Conservation (phyloP, 2,113 vertebrate species). For the Ibidorhyncha struthersii region DNA sequence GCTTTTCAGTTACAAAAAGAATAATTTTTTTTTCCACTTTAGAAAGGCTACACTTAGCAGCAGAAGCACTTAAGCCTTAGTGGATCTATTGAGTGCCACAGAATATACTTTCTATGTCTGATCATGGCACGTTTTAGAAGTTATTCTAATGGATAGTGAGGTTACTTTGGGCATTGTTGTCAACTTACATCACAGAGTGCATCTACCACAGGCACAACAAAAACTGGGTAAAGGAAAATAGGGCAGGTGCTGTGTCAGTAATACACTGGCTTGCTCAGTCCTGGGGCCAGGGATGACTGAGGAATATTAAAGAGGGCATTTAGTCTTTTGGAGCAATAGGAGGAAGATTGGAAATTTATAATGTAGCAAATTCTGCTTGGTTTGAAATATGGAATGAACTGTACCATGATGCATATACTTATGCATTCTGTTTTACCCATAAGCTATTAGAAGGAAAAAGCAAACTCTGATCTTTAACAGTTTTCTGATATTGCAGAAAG, state of each 20-base stretch:
- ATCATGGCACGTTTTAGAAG: conserved; percentile 23
- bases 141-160: not conserved
- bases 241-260: not conserved
- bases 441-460: not conserved
- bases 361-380: not conserved
- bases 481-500: not conserved
- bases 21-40: not conserved
- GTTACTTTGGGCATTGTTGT: conserved; percentile 17
- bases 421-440: not conserved
- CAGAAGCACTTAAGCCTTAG: conserved; percentile 30
- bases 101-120: not conserved
- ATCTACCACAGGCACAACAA: not conserved
- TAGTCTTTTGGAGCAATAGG: not conserved
- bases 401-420: not conserved
- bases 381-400: not conserved
- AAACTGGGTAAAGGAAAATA: not conserved
- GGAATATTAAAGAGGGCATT: not conserved
- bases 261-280: not conserved
- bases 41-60: not conserved
- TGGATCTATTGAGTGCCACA: not conserved
- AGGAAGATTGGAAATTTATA: not conserved
- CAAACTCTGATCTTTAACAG: not conserved
- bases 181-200: not conserved
- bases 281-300: not conserved
- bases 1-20: not conserved